Percentiles rank a stretch among this genome's conserved stretches.
These are phyloP conservation scores for Eumacrocentrus americanus DNA, from an alignment of 2,888 invertebrate genomes.

Conservation along the genomic window DNA sequence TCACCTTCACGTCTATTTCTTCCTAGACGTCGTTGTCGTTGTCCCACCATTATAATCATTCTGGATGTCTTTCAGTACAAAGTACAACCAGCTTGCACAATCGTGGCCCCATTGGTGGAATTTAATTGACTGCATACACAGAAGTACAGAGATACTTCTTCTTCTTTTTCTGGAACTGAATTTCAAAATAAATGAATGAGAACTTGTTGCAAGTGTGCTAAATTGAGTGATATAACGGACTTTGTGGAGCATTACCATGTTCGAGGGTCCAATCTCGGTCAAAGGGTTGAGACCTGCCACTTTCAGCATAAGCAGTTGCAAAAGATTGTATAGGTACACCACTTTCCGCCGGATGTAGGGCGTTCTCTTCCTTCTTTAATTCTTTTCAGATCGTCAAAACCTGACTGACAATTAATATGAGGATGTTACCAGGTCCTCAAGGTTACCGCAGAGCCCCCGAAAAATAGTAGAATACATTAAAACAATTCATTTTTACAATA, in stretches of 20 bases:
- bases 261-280: background rate
- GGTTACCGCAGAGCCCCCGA: background rate
- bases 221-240: background rate
- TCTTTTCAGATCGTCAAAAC: constrained; percentile 19
- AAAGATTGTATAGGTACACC: background rate
- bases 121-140: too few relatives aligned
- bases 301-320: constrained; percentile 3
- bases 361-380: constrained; percentile 18
- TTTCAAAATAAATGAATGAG: too few relatives aligned
- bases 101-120: too few relatives aligned
- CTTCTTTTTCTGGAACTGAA: too few relatives aligned
- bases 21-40: constrained; percentile 3
- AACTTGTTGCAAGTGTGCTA: background rate
- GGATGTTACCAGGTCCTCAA: constrained; percentile 12
- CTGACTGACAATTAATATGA: constrained; percentile 2
- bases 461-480: too few relatives aligned
- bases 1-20: constrained; percentile 12
- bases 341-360: constrained; percentile 16
- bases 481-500: too few relatives aligned
- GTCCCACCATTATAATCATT: background rate
- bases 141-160: too few relatives aligned
- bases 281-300: background rate
- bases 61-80: too few relatives aligned
- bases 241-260: background rate
- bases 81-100: too few relatives aligned